Evolutionary conservation across 2,888 invertebrate genomes (phyloP), one percentile per base, ranked within the genome.

Genomic region (Drosophila vallismaia): DNA sequence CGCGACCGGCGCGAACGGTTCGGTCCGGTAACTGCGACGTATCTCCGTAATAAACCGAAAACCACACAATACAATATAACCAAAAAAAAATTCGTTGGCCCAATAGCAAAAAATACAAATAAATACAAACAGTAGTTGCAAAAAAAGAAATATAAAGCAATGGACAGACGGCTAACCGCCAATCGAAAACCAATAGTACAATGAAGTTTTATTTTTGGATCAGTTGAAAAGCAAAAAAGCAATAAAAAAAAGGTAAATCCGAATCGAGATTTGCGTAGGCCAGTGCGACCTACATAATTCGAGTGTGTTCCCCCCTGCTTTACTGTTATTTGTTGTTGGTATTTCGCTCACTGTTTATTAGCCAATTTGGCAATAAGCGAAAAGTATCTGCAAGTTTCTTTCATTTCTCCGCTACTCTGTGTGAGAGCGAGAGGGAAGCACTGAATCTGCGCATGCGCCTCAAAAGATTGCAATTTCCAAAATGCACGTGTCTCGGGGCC

Each of bases 151-250:
- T 62, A 75, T 62, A 51, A 28, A 56, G 24, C 12, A 83, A 77
- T 78, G 85, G 69, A 81, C 82, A 82, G 74, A 81, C 76, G 75
- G 64, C 76, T 76, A 72, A 53, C 57, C 24, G 64, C 68, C 62
- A 54, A 83, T 77, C 83, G 80, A 73, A 60, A 67, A 63, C 66
- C 63, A 58, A 79, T 40, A 51, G 19, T 64, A 64, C 66, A 64
- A 64, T 64, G 64, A 64, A 64, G 64, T 64, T 66, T 66, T 66
- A 66, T 66, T 66, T 66, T 66, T 66, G 64, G 64, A 66, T 64
- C 64, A 53, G 67, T 66, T 66, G 46, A 38, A 64, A 36, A 24
- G 64, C 36, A 36, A 36, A 28, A 7, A 8, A 7, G 44, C 53
- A 14, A 31, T 19, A 56, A 44, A 70, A 51, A 45, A 68, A 68